Evolutionary conservation across 2,113 vertebrate species (phyloP).

Genomic region (Mesembrinibis cayennensis): DNA sequence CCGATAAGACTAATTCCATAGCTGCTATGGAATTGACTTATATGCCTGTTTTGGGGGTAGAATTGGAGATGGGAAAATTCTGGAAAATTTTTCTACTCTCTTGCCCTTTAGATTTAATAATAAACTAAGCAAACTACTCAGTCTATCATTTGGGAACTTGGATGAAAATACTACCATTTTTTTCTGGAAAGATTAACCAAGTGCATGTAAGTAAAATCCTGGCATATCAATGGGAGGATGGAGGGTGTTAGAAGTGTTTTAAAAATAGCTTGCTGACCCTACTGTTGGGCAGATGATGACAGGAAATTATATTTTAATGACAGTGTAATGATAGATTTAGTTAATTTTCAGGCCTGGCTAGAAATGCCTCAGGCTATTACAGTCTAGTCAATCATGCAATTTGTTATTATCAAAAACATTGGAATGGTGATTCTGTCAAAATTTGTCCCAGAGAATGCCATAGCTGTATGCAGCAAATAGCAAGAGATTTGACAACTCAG

Average conservation of each 20-base stretch:
- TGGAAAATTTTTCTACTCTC: not conserved
- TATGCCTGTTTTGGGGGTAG: rapidly evolving
- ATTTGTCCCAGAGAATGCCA: not conserved
- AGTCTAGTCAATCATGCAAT: not conserved
- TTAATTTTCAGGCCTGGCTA: slow-evolving; percentile 26
- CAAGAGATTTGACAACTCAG: not conserved
- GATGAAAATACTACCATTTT: not conserved
- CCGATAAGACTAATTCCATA: not conserved
- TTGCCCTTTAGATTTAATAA: not conserved
- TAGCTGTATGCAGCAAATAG: not conserved
- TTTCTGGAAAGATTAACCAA: not conserved
- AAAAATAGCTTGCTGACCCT: not conserved
- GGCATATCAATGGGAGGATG: not conserved
- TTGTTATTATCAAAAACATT: slow-evolving; percentile 7
- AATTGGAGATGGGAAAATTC: not conserved
- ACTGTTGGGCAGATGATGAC: not conserved
- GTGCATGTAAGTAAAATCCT: not conserved
- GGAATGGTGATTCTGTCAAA: not conserved
- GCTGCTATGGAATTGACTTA: not conserved
- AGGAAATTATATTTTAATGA: not conserved
- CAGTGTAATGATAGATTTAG: not conserved
- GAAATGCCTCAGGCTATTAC: not conserved
- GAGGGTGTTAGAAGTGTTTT: not conserved
- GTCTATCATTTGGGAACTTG: not conserved
- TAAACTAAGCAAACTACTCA: not conserved